phyloP scores from a whole-genome alignment of 2,888 invertebrate genomes.

The Physocephala rufipes region DNA sequence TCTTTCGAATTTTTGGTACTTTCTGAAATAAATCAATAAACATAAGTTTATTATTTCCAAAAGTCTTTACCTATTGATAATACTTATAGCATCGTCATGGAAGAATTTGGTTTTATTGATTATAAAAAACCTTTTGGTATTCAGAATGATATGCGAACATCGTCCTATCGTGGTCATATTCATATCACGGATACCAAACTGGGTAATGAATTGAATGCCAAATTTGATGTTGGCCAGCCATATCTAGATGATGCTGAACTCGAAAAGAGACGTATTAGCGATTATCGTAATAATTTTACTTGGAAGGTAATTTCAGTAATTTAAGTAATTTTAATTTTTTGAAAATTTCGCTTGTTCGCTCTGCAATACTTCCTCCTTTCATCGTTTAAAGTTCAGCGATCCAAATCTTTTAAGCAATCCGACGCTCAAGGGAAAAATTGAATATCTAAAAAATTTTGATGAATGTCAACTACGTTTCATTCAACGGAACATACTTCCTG shows the following conservation, averaged over 20 bases:
- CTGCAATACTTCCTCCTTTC: not conserved
- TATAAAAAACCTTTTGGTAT: conserved; percentile 53
- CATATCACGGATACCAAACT: conserved; percentile 52
- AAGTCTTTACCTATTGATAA: conserved; percentile 4
- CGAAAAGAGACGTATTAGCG: conserved; percentile 47
- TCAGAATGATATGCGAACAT: conserved; percentile 58
- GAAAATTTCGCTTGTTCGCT: not conserved
- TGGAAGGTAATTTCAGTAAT: conserved; percentile 53
- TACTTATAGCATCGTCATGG: conserved; percentile 44
- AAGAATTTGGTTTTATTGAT: conserved; percentile 56
- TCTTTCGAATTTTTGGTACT: not conserved
- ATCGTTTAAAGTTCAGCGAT: conserved; percentile 36
- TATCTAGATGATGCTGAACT: conserved; percentile 52
- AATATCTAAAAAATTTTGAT: conserved; percentile 56
- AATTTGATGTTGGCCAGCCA: conserved; percentile 44
- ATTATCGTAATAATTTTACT: conserved; percentile 49
- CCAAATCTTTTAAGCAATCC: conserved; percentile 54
- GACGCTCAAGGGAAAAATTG: conserved; percentile 49
- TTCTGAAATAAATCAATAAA: not conserved
- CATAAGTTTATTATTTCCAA: conserved; percentile 8
- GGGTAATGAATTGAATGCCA: conserved; percentile 48
- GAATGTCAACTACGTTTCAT: conserved; percentile 52
- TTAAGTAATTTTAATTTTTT: not conserved
- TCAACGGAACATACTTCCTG: conserved; percentile 52
- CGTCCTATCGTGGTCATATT: conserved; percentile 56